Evolutionary conservation across 2,888 invertebrate genomes (phyloP).

Genomic region (Crematogaster levior): DNA sequence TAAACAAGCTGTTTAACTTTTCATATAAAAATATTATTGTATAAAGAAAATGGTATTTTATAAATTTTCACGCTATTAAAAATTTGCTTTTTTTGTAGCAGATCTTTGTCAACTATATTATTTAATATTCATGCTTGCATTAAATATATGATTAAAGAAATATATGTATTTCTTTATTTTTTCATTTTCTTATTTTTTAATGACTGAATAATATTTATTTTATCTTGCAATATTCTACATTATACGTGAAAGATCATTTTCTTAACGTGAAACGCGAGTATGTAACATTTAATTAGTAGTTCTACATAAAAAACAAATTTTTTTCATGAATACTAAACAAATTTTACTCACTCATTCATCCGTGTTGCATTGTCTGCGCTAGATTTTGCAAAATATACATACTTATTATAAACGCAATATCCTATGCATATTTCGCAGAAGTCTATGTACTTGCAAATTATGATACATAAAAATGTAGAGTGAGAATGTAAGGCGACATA

Average conservation of each 20-base stretch:
- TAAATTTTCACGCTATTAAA: not conserved
- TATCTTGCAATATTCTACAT: not conserved
- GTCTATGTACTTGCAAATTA: constrained; percentile 12
- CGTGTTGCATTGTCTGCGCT: not conserved
- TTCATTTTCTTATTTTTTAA: not conserved
- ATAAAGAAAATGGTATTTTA: not conserved
- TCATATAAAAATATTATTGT: not conserved
- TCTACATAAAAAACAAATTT: not conserved
- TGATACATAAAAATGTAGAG: not conserved
- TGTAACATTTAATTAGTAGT: not conserved
- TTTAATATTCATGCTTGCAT: not conserved
- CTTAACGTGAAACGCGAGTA: not conserved
- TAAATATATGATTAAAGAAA: not conserved
- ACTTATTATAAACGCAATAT: not conserved
- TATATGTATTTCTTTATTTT: not conserved
- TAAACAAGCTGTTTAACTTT: not conserved
- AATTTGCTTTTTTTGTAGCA: not conserved
- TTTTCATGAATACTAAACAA: not conserved
- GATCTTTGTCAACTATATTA: not conserved
- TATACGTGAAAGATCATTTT: not conserved
- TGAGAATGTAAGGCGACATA: not conserved
- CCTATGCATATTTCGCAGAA: not conserved
- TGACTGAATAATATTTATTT: not conserved
- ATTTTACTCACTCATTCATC: not conserved
- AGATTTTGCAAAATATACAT: not conserved